A percentile compares a stretch with the other conserved stretches of the same genome.
phyloP scores from a whole-genome alignment of 1,140 invertebrate species.

The Bombus impatiens region DNA sequence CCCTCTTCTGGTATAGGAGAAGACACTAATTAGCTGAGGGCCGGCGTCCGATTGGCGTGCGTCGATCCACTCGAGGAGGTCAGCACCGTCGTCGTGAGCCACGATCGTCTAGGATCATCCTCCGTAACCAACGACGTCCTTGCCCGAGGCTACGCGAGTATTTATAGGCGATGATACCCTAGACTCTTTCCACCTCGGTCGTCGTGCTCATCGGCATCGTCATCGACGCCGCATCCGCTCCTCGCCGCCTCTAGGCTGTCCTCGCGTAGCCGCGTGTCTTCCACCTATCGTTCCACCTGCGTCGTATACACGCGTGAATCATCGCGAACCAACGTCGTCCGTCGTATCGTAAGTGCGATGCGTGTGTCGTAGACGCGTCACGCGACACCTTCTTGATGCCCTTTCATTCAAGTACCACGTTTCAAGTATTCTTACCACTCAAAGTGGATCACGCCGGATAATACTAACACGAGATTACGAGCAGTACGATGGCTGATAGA shows the following conservation, averaged over 20 bases:
- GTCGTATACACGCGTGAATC: conserved; percentile 55
- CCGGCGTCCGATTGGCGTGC: conserved; percentile 32
- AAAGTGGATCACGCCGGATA: not conserved
- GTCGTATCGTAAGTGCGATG: conserved; percentile 7
- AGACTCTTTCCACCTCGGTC: conserved; percentile 55
- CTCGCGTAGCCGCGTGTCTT: not conserved
- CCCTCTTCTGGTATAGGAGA: conserved; percentile 39
- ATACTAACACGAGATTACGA: not conserved
- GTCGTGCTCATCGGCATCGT: conserved; percentile 41
- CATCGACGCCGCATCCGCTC: conserved; percentile 19
- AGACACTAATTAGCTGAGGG: conserved; percentile 61
- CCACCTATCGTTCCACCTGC: conserved; percentile 36
- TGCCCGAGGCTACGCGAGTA: conserved; percentile 68
- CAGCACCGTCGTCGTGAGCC: conserved; percentile 38
- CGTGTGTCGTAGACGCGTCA: conserved; percentile 36
- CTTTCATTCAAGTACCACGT: conserved; percentile 50
- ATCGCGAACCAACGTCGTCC: conserved; percentile 45
- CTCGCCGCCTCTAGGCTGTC: not conserved
- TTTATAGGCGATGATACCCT: conserved; percentile 72
- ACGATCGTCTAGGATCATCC: conserved; percentile 58
- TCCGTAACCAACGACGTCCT: conserved; percentile 66
- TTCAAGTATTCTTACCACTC: not conserved
- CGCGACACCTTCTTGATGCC: conserved; percentile 42
- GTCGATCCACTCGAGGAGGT: conserved; percentile 50
- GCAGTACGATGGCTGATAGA: conserved; percentile 22